A percentile compares a stretch with the other conserved stretches of the same genome.
These are phyloP conservation scores for Muraenolepis orangiensis DNA, from an alignment of 2,797 vertebrate genomes.

Conservation along the genomic window DNA sequence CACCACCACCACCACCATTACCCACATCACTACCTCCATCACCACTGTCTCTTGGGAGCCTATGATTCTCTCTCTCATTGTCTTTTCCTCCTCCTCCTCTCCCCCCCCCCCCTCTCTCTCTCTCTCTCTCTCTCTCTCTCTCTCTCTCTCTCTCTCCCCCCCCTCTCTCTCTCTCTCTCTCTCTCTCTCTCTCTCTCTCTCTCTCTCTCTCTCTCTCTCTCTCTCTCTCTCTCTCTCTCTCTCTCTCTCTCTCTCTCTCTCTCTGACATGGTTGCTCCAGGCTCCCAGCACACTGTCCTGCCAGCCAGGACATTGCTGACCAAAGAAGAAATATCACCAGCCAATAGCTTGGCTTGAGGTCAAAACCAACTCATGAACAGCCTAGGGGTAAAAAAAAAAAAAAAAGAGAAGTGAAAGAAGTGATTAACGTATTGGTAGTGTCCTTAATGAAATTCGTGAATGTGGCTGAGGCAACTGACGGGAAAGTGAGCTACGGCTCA, in stretches of 20 bases:
- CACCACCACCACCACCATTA: no score
- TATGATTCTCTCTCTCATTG: no score
- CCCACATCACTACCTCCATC: no score
- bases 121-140: no score
- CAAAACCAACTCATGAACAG: slow-evolving; percentile 17
- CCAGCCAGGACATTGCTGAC: slow-evolving; percentile 40
- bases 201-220: no score
- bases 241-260: slow-evolving; percentile 23
- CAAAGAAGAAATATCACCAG: slow-evolving; percentile 14
- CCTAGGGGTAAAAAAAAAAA: neutral
- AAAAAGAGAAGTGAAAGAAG: no score
- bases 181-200: no score
- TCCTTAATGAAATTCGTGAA: slow-evolving; percentile 18
- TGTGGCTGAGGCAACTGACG: neutral
- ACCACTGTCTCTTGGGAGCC: neutral
- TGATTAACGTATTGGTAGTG: slow-evolving; percentile 24
- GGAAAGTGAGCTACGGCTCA: neutral
- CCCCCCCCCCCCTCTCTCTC: no score
- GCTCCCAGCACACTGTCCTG: slow-evolving; percentile 19
- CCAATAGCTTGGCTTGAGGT: slow-evolving; percentile 14
- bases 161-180: slow-evolving; percentile 31
- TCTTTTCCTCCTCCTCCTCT: no score
- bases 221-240: neutral
- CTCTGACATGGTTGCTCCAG: slow-evolving; percentile 39
- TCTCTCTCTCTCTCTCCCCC: slow-evolving; percentile 5